Conservation (phyloP, 2,888 invertebrate species). For the Salticus scenicus region DNA sequence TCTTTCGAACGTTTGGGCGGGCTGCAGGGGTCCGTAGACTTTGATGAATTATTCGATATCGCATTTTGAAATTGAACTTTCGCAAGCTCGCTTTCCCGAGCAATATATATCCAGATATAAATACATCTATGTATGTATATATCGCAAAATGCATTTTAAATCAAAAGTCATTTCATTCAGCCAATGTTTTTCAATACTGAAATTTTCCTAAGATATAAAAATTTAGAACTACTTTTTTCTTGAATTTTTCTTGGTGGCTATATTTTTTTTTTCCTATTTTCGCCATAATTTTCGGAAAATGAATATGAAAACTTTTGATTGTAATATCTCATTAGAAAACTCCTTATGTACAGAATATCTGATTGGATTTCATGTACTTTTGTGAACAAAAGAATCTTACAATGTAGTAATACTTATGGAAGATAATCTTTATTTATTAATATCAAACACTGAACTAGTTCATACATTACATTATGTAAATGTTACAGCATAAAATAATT, state of each 20-base stretch:
- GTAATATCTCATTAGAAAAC: no score
- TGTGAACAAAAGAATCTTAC: no score
- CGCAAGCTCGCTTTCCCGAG: constrained; percentile 23
- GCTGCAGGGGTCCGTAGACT: constrained; percentile 31
- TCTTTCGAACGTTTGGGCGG: constrained; percentile 26
- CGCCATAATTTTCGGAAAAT: not conserved
- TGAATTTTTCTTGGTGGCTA: not conserved
- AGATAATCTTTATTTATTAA: no score
- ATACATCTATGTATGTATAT: constrained; percentile 42
- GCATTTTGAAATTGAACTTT: constrained; percentile 65
- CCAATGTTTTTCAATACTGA: constrained; percentile 61
- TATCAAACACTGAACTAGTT: no score
- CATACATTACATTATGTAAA: no score
- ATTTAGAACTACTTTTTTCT: constrained; percentile 13
- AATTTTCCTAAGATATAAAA: constrained; percentile 31
- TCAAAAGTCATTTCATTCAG: constrained; percentile 59
- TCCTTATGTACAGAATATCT: no score
- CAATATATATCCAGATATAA: constrained; percentile 63
- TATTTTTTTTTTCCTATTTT: constrained; percentile 14
- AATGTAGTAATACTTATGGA: no score
- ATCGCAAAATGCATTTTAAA: constrained; percentile 60
- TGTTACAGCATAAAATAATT: no score
- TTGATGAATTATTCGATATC: constrained; percentile 67
- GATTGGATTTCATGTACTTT: no score
- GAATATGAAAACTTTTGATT: no score